Evolutionary conservation across 1,140 invertebrate species (phyloP), one percentile per base, ranked within the genome.

Genomic region (Wiebesia pumilae): DNA sequence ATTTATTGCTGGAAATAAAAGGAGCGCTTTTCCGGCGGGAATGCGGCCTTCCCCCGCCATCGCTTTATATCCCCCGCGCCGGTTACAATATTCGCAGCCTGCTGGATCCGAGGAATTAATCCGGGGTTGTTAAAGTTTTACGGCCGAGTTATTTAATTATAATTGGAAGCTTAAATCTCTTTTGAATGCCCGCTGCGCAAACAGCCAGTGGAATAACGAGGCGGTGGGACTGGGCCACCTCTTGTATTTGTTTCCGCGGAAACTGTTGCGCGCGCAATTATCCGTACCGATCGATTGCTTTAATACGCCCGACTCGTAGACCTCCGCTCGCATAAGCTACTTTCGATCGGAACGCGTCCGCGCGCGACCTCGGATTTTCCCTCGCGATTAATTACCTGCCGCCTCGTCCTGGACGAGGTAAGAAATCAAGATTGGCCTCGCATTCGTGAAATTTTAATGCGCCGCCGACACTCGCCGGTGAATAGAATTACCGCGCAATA

Each of bases 1-100:
- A 79, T 79, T 79, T 79, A 79, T 75, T 14, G 38, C 9, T 38
- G 38, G 38, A 75, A 75, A 75, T 75, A 75, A 75, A 75, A 43
- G 24, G 24, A 75, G 24, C 71, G 71, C 71, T 38, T 38, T 43
- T n/a, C 38, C 19, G 71, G 38, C 24, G 38, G 38, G 40, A 75
- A 43, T 75, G 21, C 40, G 40, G 58, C 21, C 38, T 0, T 75
- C 38, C 38, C 24, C 40, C 21, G 4, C 51, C 19, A 9, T 19
- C 51, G 9, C 51, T 10, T 47, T 47, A 4, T 12, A 4, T 4
- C 69, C 38, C 35, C 35, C 0, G 21, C 51, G 51, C 51, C 51
- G 51, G 1, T 19, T 54, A 12, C 12, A 16, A 54, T 54, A 54
- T 21, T 54, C 58, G 58, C 24, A 27, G 10, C 58, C 2, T 10